Percentiles rank a stretch among this genome's conserved stretches.
Evolutionary conservation across 2,888 invertebrate species (phyloP).

Genomic region (Camptogramma bilineatum): DNA sequence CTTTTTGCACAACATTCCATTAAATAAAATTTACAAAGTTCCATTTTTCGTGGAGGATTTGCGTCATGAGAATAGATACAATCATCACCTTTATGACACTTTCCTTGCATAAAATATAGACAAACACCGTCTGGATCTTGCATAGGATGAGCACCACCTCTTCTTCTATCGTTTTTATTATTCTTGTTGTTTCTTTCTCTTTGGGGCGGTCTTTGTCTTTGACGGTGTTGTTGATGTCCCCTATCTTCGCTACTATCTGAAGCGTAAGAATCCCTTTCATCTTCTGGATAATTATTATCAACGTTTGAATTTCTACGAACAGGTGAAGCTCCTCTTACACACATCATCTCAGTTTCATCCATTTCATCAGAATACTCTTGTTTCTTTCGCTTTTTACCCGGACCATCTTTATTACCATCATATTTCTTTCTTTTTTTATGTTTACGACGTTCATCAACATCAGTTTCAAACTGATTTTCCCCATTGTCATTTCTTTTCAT

Average conservation of each 20-base stretch:
- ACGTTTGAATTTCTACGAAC: constrained; percentile 64
- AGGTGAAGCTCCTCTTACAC: constrained; percentile 91
- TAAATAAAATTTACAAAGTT: constrained; percentile 98
- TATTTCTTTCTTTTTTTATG: constrained; percentile 86
- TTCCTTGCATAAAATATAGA: constrained; percentile 94
- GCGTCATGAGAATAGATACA: constrained; percentile 95
- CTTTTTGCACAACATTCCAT: constrained; percentile 98
- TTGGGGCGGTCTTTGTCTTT: constrained; percentile 68
- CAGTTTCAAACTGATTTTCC: constrained; percentile 72
- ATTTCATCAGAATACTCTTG: constrained; percentile 85
- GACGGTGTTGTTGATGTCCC: constrained; percentile 77
- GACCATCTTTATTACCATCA: constrained; percentile 82
- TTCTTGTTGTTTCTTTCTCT: constrained; percentile 79
- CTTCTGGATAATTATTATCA: constrained; percentile 70
- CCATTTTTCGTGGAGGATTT: constrained; percentile 93
- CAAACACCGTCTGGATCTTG: constrained; percentile 91
- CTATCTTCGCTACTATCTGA: constrained; percentile 85
- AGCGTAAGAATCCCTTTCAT: constrained; percentile 82
- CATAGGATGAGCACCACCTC: constrained; percentile 84
- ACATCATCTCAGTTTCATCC: constrained; percentile 93
- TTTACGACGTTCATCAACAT: constrained; percentile 81
- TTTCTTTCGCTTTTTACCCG: constrained; percentile 85
- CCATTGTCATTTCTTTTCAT: constrained; percentile 88
- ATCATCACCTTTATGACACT: constrained; percentile 93
- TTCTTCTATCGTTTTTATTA: constrained; percentile 81